Percentiles rank a stretch among this genome's conserved stretches.
Conservation (phyloP, 2,113 vertebrate genomes). For the Syngnathus floridae region DNA sequence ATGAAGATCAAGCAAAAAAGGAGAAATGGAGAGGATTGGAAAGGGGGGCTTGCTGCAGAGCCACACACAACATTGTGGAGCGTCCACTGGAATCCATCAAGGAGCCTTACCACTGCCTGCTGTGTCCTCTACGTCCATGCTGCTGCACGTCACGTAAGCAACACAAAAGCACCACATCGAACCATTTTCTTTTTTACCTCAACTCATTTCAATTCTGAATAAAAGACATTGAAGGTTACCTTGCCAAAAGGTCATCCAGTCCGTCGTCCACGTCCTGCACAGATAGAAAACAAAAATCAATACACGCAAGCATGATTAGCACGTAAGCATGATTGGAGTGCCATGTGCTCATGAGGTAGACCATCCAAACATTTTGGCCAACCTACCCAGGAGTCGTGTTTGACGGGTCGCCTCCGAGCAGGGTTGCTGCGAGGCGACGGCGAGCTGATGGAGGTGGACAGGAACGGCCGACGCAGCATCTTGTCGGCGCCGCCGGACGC, state of each 20-base stretch:
- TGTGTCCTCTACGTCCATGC: constrained; percentile 68
- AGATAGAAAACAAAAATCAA: constrained; percentile 33
- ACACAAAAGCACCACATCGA: neutral
- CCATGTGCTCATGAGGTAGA: neutral
- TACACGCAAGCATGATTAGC: neutral
- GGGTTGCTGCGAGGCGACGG: constrained; percentile 66
- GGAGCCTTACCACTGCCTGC: constrained; percentile 64
- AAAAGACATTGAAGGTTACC: constrained; percentile 51
- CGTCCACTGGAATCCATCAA: too few relatives aligned
- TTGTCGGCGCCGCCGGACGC: constrained; percentile 48
- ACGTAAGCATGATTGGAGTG: neutral
- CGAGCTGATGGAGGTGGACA: constrained; percentile 62
- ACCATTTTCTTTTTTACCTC: too few relatives aligned
- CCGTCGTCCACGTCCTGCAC: constrained; percentile 71
- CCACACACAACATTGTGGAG: too few relatives aligned
- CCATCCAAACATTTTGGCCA: neutral
- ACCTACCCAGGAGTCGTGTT: constrained; percentile 75
- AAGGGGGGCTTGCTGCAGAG: too few relatives aligned
- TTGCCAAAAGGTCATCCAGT: constrained; percentile 69
- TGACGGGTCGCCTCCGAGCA: constrained; percentile 61
- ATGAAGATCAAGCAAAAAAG: neutral
- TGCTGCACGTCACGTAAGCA: constrained; percentile 43
- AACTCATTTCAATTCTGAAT: neutral
- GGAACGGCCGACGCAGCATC: constrained; percentile 62
- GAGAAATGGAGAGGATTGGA: too few relatives aligned